Evolutionary conservation across 2,888 invertebrate species (phyloP).

Genomic region (Drosophila eohydei): DNA sequence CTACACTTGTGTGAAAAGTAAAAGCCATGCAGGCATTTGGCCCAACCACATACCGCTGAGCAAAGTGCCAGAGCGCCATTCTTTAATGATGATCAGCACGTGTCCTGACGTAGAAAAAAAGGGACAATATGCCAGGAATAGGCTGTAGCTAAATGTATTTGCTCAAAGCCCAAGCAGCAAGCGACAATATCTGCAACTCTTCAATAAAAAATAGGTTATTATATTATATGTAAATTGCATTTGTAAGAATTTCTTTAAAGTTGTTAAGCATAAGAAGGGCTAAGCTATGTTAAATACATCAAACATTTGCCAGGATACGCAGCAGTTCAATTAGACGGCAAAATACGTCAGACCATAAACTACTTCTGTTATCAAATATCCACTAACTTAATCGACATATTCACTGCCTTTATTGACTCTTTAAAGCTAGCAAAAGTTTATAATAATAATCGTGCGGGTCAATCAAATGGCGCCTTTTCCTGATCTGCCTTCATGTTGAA

Average conservation of each 20-base stretch:
- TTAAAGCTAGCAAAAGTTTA: too few relatives aligned
- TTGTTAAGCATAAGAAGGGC: too few relatives aligned
- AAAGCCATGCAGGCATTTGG: conserved; percentile 68
- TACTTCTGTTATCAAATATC: too few relatives aligned
- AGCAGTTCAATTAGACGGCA: too few relatives aligned
- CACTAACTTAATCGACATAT: too few relatives aligned
- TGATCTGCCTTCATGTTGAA: too few relatives aligned
- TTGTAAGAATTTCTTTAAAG: not conserved
- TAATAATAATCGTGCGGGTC: too few relatives aligned
- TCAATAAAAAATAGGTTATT: conserved; percentile 1
- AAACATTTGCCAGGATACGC: too few relatives aligned
- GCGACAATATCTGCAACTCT: not conserved
- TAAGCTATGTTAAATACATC: too few relatives aligned
- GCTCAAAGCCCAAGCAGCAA: not conserved
- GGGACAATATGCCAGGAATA: not conserved
- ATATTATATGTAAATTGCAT: not conserved
- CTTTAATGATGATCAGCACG: conserved; percentile 78
- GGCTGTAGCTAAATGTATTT: not conserved
- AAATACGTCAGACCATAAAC: too few relatives aligned
- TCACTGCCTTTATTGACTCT: too few relatives aligned
- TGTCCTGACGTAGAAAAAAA: conserved; percentile 44
- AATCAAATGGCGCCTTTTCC: too few relatives aligned
- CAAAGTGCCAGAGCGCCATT: conserved; percentile 71
- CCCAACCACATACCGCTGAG: conserved; percentile 68
- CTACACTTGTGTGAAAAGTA: conserved; percentile 55